Evolutionary conservation across 1,140 invertebrate genomes (phyloP).

Genomic region (Sminthurides bifidus): DNA sequence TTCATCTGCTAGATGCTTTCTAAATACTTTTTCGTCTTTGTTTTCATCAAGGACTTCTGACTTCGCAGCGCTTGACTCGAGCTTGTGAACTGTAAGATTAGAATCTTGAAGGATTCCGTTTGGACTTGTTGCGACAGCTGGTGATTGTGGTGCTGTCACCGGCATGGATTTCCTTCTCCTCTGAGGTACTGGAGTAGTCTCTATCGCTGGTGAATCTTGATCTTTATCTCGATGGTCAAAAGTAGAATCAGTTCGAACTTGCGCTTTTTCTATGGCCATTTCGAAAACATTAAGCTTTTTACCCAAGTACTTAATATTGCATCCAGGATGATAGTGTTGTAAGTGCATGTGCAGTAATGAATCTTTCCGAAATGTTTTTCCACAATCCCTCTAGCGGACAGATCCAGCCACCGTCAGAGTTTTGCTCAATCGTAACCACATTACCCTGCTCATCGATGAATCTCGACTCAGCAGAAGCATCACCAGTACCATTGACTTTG

Average conservation of each 20-base stretch:
- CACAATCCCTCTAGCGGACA: slow-evolving; percentile 72
- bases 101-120: no score
- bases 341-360: slow-evolving; percentile 74
- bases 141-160: no score
- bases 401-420: slow-evolving; percentile 33
- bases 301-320: slow-evolving; percentile 55
- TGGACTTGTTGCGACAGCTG: no score
- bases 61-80: no score
- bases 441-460: slow-evolving; percentile 18
- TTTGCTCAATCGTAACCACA: slow-evolving; percentile 14
- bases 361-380: slow-evolving; percentile 78
- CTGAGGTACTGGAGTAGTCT: no score
- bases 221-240: no score
- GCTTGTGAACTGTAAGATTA: no score
- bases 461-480: slow-evolving; percentile 5
- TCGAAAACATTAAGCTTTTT: slow-evolving; percentile 63
- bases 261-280: slow-evolving; percentile 59
- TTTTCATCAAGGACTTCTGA: neutral
- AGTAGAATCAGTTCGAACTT: slow-evolving; percentile 49
- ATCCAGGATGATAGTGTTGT: slow-evolving; percentile 77
- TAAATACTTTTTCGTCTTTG: no score
- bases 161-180: no score
- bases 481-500: neutral
- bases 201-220: no score
- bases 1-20: no score